Evolutionary conservation across 2,888 invertebrate species (phyloP), one percentile per base, ranked within the genome.

Genomic region (Drosophila silvestris): DNA sequence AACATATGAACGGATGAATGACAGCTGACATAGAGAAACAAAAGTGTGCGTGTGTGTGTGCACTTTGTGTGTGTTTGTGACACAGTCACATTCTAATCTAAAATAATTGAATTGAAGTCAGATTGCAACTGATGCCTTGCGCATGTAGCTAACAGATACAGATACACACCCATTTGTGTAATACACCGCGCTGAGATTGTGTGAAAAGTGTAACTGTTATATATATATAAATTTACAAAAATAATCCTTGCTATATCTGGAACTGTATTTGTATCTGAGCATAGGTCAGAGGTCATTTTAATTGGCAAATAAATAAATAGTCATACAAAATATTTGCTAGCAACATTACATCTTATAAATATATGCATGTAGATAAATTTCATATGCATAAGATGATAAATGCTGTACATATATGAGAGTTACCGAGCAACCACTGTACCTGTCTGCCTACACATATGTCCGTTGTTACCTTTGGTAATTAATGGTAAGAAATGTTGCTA

Each of bases 71-170:
- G 67, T 74, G 72, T 83, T 77, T 85, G 84, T 86, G 81, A 83
- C 89, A 87, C 76, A 87, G 87, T 88, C 91, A 89, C 89, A 90
- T 88, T 90, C 81, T 90, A 88, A 90, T 90, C 91, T 88, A 90
- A 87, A 90, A 85, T 88, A 88, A 88, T 88, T 88, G 89, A 88
- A 88, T 88, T 88, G 89, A 91, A 91, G 83, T 87, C 89, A 85
- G 89, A 90, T 90, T 88, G 88, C 88, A 87, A 90, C 90, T 87
- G 87, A 87, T 87, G 87, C 90, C 73, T 75, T 70, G 66, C 66
- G 65, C 59, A 30, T 75, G 66, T 77, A 70, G 69, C 72, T 12
- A 74, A 79, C 72, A 74, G 63, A 63, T 68, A 70, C 65, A 65
- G 70, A 56, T 54, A 78, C 52, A 62, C 57, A 19, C 41, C 54